Evolutionary conservation across 2,888 invertebrate species (phyloP).

Genomic region (Plutella xylostella): DNA sequence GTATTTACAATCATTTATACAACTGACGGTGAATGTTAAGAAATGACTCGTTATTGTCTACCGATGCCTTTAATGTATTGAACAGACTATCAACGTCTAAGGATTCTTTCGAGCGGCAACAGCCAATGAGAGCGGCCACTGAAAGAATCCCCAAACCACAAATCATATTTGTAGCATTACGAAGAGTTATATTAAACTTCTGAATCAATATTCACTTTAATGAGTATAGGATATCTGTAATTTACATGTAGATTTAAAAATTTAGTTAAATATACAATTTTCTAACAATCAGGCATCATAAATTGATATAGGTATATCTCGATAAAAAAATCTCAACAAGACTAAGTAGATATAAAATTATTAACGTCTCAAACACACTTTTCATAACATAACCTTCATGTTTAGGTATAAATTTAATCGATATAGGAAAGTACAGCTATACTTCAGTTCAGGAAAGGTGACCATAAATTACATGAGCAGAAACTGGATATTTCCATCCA

Average conservation of each 20-base stretch:
- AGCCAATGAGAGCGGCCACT: not conserved
- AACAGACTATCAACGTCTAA: not conserved
- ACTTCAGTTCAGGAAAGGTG: no score
- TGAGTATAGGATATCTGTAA: not conserved
- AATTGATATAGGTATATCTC: not conserved
- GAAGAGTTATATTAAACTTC: not conserved
- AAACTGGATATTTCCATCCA: no score
- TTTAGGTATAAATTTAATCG: not conserved
- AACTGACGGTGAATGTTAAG: not conserved
- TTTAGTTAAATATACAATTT: not conserved
- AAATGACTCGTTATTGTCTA: not conserved
- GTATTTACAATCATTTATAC: constrained; percentile 13
- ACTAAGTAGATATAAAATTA: not conserved
- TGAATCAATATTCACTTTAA: not conserved
- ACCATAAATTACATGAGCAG: no score
- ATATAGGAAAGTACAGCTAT: not conserved
- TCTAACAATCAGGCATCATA: not conserved
- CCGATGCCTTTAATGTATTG: not conserved
- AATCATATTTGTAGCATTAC: not conserved
- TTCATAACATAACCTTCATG: not conserved
- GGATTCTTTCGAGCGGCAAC: not conserved
- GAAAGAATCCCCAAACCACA: not conserved
- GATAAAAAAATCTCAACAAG: not conserved
- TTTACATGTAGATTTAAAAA: not conserved
- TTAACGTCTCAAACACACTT: not conserved